These are phyloP conservation scores for Archocentrus centrarchus DNA, from an alignment of 2,113 vertebrate species.

Conservation along the genomic window DNA sequence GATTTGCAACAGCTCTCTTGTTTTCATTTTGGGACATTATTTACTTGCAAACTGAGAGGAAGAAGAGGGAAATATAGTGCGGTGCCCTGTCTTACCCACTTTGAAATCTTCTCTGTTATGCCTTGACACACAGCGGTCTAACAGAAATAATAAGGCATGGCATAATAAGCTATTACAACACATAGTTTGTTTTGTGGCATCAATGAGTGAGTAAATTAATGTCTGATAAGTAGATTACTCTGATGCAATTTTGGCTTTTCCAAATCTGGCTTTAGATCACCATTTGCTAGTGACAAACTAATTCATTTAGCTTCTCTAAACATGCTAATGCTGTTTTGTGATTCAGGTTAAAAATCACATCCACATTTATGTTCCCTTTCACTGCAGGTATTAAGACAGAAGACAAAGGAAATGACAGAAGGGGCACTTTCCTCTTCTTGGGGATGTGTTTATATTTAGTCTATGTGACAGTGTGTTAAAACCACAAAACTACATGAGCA, in stretches of 20 bases:
- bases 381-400: not conserved
- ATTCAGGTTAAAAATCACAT: not conserved
- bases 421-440: not conserved
- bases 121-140: conserved; percentile 16
- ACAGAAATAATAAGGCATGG: conserved; percentile 36
- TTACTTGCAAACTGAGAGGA: not conserved
- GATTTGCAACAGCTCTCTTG: not conserved
- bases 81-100: conserved; percentile 2
- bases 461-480: not conserved
- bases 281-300: not conserved
- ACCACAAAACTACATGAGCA: not conserved
- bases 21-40: conserved; percentile 3
- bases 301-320: not conserved
- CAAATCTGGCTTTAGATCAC: not conserved
- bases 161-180: not conserved
- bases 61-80: not conserved
- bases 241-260: not conserved
- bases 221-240: not conserved
- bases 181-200: conserved; percentile 1
- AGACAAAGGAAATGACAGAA: not conserved
- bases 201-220: not conserved
- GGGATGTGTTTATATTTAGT: not conserved
- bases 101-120: conserved; percentile 19
- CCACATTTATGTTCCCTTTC: not conserved
- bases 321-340: not conserved